These are phyloP conservation scores for Schizopygopsis pylzovi DNA, from an alignment of 2,797 vertebrate genomes.

Conservation along the genomic window DNA sequence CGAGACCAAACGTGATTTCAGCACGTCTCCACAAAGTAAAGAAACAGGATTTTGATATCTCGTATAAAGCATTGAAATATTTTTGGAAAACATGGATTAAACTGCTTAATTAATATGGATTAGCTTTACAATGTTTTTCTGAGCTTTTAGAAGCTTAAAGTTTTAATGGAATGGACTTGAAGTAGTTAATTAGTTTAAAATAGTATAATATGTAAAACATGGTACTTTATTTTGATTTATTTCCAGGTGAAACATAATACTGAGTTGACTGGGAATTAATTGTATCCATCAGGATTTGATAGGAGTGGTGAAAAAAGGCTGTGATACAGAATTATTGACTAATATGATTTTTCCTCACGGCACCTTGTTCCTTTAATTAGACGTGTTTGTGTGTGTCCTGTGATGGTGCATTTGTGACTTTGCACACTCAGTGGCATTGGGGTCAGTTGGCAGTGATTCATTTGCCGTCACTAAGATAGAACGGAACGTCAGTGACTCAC, in stretches of 20 bases:
- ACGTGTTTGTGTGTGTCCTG: slow-evolving; percentile 19
- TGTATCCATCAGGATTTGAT: neutral
- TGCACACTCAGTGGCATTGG: slow-evolving; percentile 33
- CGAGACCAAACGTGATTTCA: no score
- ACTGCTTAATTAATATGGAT: neutral
- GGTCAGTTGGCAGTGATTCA: slow-evolving; percentile 52
- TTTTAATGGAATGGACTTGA: no score
- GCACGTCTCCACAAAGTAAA: no score
- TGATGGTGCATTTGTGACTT: slow-evolving; percentile 31
- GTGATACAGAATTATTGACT: neutral
- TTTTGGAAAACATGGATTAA: neutral
- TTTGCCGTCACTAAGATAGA: slow-evolving; percentile 45
- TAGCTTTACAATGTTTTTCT: neutral
- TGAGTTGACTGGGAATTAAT: neutral
- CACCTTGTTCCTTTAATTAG: slow-evolving; percentile 1
- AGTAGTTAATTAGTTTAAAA: no score
- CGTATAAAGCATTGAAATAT: no score
- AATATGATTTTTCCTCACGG: neutral
- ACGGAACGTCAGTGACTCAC: slow-evolving; percentile 42
- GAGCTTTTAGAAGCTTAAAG: neutral
- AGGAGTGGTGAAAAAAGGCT: neutral
- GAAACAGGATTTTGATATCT: neutral
- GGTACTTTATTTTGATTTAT: neutral
- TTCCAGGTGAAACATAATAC: neutral
- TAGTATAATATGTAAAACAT: neutral